Conservation (phyloP, 2,113 vertebrate genomes). For the Cynocephalus volans region DNA sequence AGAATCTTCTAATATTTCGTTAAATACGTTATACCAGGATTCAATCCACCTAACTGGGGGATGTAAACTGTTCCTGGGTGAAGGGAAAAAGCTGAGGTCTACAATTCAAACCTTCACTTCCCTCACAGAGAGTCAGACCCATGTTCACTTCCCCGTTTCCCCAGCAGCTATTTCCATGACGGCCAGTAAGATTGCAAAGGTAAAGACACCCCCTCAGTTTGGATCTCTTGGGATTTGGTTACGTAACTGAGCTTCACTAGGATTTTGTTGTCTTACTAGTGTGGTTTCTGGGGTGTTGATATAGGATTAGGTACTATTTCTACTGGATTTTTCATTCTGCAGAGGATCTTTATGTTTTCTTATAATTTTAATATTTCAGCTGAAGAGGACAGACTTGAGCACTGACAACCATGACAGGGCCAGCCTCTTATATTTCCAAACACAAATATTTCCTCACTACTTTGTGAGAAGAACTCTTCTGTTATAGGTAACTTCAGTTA, state of each 20-base stretch:
- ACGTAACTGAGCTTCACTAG: background rate
- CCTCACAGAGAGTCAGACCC: background rate
- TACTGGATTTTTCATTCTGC: background rate
- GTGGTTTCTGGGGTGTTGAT: background rate
- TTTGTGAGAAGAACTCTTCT: slow-evolving; percentile 6
- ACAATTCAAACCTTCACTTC: background rate
- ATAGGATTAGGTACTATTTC: background rate
- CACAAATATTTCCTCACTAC: background rate
- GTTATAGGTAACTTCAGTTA: background rate
- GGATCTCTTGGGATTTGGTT: background rate
- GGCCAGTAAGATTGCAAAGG: background rate
- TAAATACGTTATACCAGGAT: background rate
- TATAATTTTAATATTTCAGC: slow-evolving; percentile 24
- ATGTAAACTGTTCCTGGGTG: background rate
- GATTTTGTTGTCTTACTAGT: background rate
- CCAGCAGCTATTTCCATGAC: background rate
- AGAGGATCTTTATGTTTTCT: background rate
- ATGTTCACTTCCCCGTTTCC: background rate
- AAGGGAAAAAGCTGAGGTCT: background rate
- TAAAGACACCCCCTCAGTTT: background rate
- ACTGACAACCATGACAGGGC: background rate
- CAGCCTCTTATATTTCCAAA: background rate
- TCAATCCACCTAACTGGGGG: background rate
- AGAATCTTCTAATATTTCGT: background rate
- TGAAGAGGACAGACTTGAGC: background rate